Percentiles rank a stretch among this genome's conserved stretches.
These are phyloP conservation scores for Ailurus styani DNA, from an alignment of 2,113 vertebrate species.

Conservation along the genomic window DNA sequence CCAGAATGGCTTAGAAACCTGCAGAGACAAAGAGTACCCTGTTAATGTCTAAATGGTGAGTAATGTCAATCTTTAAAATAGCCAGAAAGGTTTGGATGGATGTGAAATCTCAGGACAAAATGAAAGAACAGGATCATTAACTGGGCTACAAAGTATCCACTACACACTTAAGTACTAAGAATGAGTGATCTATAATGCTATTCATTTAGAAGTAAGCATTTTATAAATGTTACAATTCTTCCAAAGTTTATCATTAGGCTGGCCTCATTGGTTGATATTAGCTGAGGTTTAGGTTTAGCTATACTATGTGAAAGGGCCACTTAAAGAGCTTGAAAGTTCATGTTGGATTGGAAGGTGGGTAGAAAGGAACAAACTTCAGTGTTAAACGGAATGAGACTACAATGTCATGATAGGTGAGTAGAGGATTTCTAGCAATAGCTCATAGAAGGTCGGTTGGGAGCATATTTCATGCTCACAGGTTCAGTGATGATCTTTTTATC, in stretches of 20 bases:
- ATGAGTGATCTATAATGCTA: neutral
- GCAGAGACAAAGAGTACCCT: conserved; percentile 19
- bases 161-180: neutral
- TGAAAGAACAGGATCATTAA: conserved; percentile 50
- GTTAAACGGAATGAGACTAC: neutral
- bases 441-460: neutral
- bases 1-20: conserved; percentile 14
- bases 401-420: neutral
- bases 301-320: neutral
- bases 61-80: conserved; percentile 52
- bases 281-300: neutral
- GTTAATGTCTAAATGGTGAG: conserved; percentile 42
- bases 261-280: conserved; percentile 20
- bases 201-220: conserved; percentile 59
- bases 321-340: neutral
- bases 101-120: conserved; percentile 44
- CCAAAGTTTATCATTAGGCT: conserved; percentile 39
- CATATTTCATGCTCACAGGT: neutral
- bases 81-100: conserved; percentile 42
- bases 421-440: neutral
- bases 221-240: conserved; percentile 43
- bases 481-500: neutral
- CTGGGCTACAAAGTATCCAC: neutral
- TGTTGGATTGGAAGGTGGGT: neutral
- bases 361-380: neutral